phyloP scores from a whole-genome alignment of 2,113 vertebrate genomes.

The Pseudopipra pipra region DNA sequence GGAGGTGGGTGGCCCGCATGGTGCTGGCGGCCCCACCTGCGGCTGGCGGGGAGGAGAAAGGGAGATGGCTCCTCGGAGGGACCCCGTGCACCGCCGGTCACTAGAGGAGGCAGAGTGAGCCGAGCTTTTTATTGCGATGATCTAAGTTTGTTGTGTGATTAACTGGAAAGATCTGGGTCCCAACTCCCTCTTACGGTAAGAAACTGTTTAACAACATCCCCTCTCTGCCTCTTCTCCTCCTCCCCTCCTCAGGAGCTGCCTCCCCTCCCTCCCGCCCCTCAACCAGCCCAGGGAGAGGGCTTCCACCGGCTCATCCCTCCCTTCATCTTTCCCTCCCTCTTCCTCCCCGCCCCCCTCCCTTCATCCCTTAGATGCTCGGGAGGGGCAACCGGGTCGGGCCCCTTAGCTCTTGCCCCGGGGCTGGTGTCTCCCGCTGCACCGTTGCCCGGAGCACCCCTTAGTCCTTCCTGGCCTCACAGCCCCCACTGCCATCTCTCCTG shows the following conservation, averaged over 20 bases:
- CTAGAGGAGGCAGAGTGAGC: conserved; percentile 65
- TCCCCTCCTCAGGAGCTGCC: conserved; percentile 26
- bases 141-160: conserved; percentile 80
- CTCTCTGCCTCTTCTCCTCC: conserved; percentile 37
- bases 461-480: background rate
- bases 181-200: conserved; percentile 84
- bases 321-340: background rate
- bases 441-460: fast-evolving
- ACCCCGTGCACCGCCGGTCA: conserved; percentile 62
- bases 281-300: background rate
- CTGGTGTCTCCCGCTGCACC: background rate
- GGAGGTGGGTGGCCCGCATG: conserved; percentile 75
- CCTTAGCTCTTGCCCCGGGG: background rate
- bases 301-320: background rate
- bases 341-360: background rate
- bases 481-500: background rate
- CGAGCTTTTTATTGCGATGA: conserved; percentile 79
- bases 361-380: background rate
- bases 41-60: conserved; percentile 32
- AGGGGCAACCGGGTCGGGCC: background rate
- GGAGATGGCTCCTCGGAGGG: conserved; percentile 57
- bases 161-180: conserved; percentile 79
- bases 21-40: conserved; percentile 38
- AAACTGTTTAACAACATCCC: conserved; percentile 78
- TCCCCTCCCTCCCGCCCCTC: conserved; percentile 7